Evolutionary conservation across 1,140 invertebrate genomes (phyloP).

Genomic region (Aphaenogaster rudis): DNA sequence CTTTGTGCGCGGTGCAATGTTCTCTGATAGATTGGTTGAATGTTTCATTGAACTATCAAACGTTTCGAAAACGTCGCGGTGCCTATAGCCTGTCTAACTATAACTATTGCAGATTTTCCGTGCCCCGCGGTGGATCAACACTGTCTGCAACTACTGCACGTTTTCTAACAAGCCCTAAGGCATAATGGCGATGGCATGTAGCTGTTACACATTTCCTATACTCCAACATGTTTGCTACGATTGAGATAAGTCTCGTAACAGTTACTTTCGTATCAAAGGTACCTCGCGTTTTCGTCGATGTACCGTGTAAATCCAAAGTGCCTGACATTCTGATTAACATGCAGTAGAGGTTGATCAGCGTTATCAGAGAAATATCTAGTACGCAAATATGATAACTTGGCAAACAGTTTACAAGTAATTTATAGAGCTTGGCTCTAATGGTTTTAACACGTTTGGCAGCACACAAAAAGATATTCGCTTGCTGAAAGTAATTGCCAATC

Average conservation of each 20-base stretch:
- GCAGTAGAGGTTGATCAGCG: not conserved
- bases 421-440: not conserved
- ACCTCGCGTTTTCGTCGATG: not conserved
- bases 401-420: not conserved
- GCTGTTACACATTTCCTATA: constrained; percentile 18
- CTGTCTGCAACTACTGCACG: constrained; percentile 36
- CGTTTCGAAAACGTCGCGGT: constrained; percentile 32
- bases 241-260: constrained; percentile 25
- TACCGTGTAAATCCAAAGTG: not conserved
- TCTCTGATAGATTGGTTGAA: not conserved
- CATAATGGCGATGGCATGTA: constrained; percentile 51
- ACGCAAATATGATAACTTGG: not conserved
- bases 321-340: not conserved
- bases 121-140: constrained; percentile 27
- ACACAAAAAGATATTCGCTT: not conserved
- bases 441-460: not conserved
- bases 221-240: constrained; percentile 22
- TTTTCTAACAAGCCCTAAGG: constrained; percentile 60
- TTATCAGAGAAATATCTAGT: not conserved
- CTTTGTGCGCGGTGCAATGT: not conserved
- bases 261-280: constrained; percentile 9
- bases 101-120: constrained; percentile 44
- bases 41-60: constrained; percentile 41
- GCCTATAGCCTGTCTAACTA: constrained; percentile 12
- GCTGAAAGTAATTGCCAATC: constrained; percentile 38